These are phyloP conservation scores for Penaeus chinensis DNA, from an alignment of 1,140 invertebrate species.

Conservation along the genomic window DNA sequence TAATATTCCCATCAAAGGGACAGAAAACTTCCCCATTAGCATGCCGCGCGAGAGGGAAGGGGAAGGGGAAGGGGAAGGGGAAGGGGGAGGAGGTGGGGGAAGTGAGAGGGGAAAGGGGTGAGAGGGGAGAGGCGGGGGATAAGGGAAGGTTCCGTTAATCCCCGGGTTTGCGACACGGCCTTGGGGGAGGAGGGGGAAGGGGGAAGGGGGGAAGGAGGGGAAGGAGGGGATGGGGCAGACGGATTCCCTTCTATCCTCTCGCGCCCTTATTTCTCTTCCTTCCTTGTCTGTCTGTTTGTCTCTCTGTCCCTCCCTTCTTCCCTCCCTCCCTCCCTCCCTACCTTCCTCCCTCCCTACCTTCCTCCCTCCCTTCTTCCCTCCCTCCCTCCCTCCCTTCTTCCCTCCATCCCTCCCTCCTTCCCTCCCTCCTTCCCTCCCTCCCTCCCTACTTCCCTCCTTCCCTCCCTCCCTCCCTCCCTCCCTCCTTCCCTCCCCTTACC, in stretches of 20 bases:
- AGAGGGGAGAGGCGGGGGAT: neutral
- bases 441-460: neutral
- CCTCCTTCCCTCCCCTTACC: no score
- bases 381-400: neutral
- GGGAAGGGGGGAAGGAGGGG: neutral
- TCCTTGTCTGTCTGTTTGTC: neutral
- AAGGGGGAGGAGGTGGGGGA: neutral
- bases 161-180: neutral
- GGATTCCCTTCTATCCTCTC: neutral
- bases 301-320: neutral
- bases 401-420: neutral
- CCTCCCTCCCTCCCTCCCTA: no score
- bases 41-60: neutral
- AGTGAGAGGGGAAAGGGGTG: neutral
- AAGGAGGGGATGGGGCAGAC: neutral
- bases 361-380: neutral
- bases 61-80: neutral
- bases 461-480: neutral
- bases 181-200: neutral
- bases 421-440: neutral
- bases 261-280: neutral
- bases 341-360: neutral
- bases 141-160: neutral
- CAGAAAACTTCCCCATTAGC: no score
- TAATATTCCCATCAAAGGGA: no score